Evolutionary conservation across 2,797 vertebrate genomes (phyloP), one percentile per base, ranked within the genome.

Genomic region (Neoniphon sammara): DNA sequence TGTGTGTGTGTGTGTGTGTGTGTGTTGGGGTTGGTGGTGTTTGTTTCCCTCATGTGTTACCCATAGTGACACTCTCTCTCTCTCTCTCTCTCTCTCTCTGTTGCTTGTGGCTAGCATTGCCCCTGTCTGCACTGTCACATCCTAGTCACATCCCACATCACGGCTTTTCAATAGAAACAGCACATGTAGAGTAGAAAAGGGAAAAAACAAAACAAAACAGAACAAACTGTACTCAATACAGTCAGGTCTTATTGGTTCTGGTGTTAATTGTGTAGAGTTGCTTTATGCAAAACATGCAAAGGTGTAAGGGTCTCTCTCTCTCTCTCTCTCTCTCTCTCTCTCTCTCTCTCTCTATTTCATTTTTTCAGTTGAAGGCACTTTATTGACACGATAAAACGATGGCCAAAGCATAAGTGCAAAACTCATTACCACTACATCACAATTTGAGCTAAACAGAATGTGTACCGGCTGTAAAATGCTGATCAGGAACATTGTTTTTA

Each of bases 51-150:
- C 11, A 10, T 39, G 36, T 39, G 36, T 39, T n/a, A 64, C 42
- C 64, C 47, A 10, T 44, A 11, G 12, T 69, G 49, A 68, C 52
- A 1, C 0, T 44, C 59, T 56, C 34, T 64, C 17, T 76, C 46
- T 66, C 1, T 5, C n/a, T 21, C 49, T n/a, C n/a, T n/a, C 59
- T n/a, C n/a, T n/a, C n/a, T n/a, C n/a, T n/a, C n/a, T n/a, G n/a
- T 44, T 18, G 53, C 73, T 81, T 17, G 4, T 71, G 66, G 56
- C 36, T 55, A 12, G 66, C 49, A 60, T 77, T 77, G 50, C 44
- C 75, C 50, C 8, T 0, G 23, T 61, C 46, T 65, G 58, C 66
- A 63, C 72, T n/a, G n/a, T n/a, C n/a, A n/a, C n/a, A n/a, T n/a
- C n/a, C n/a, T n/a, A n/a, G n/a, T n/a, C n/a, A n/a, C n/a, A n/a